phyloP scores from a whole-genome alignment of 1,140 invertebrate genomes.

The Laodelphax striatellus region DNA sequence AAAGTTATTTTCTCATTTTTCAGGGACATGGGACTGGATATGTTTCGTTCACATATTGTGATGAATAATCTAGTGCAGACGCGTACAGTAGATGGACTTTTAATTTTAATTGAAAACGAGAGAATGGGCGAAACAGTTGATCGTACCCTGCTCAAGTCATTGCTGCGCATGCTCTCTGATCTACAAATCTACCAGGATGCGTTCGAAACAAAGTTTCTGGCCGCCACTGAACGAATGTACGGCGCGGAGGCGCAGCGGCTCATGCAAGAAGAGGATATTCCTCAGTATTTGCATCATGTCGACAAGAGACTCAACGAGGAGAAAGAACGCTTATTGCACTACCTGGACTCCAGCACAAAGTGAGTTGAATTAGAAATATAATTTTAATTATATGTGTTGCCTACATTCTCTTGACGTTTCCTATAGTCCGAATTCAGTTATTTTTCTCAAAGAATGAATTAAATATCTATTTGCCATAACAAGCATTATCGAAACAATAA shows the following conservation, averaged over 20 bases:
- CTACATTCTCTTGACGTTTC: too few species aligned
- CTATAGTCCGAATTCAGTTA: too few species aligned
- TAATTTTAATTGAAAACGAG: constrained; percentile 90
- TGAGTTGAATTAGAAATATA: constrained; percentile 34
- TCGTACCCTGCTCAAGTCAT: constrained; percentile 82
- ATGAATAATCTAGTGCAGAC: constrained; percentile 83
- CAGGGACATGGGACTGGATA: constrained; percentile 94
- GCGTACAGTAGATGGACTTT: constrained; percentile 85
- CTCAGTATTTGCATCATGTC: constrained; percentile 88
- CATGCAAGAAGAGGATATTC: constrained; percentile 88
- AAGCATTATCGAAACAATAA: too few species aligned
- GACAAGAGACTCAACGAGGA: constrained; percentile 93
- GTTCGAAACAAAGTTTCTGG: constrained; percentile 88
- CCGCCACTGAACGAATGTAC: constrained; percentile 86
- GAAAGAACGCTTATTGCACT: constrained; percentile 85
- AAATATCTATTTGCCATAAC: too few species aligned
- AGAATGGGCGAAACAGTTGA: constrained; percentile 89
- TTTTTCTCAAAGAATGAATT: too few species aligned
- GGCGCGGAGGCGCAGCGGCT: constrained; percentile 82
- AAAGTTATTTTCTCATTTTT: constrained; percentile 12
- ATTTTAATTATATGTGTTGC: too few species aligned
- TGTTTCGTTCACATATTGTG: constrained; percentile 89
- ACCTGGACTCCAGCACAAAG: constrained; percentile 88
- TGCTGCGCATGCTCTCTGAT: constrained; percentile 94
- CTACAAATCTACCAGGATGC: constrained; percentile 92